These are phyloP conservation scores for Phenacoccus solenopsis DNA, from an alignment of 1,140 invertebrate species.

Conservation along the genomic window DNA sequence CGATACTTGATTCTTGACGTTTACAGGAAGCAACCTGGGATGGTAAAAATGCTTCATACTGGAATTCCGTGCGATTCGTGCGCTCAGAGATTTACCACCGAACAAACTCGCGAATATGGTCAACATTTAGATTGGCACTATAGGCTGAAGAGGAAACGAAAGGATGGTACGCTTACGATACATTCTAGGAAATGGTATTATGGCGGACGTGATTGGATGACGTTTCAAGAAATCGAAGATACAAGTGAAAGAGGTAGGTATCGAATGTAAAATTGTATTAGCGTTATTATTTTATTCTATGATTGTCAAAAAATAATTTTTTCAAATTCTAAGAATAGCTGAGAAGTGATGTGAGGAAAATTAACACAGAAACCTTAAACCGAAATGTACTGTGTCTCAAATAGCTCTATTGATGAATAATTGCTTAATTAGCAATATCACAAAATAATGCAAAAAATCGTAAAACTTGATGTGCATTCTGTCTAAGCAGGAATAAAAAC, in stretches of 20 bases:
- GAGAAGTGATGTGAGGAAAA: no score
- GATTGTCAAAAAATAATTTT: no score
- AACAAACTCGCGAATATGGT: slow-evolving; percentile 74
- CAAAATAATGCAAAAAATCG: no score
- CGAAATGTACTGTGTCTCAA: no score
- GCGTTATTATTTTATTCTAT: not conserved
- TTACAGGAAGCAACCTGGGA: slow-evolving; percentile 32
- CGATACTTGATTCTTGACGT: slow-evolving; percentile 21
- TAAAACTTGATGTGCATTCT: no score
- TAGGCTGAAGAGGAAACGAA: slow-evolving; percentile 74
- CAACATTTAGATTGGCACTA: slow-evolving; percentile 97
- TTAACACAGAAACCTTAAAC: no score
- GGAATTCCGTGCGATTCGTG: slow-evolving; percentile 91
- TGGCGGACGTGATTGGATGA: slow-evolving; percentile 79
- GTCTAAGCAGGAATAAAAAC: no score
- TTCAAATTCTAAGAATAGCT: no score
- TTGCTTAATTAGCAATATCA: no score
- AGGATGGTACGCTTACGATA: slow-evolving; percentile 67
- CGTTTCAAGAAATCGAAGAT: slow-evolving; percentile 89
- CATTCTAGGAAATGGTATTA: slow-evolving; percentile 84
- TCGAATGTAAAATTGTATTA: not conserved
- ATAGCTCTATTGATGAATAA: no score
- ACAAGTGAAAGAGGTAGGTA: slow-evolving; percentile 70
- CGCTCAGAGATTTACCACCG: slow-evolving; percentile 74
- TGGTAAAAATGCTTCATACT: slow-evolving; percentile 40